phyloP scores from a whole-genome alignment of 1,140 invertebrate genomes.

The Yoshiicerus persimilis region DNA sequence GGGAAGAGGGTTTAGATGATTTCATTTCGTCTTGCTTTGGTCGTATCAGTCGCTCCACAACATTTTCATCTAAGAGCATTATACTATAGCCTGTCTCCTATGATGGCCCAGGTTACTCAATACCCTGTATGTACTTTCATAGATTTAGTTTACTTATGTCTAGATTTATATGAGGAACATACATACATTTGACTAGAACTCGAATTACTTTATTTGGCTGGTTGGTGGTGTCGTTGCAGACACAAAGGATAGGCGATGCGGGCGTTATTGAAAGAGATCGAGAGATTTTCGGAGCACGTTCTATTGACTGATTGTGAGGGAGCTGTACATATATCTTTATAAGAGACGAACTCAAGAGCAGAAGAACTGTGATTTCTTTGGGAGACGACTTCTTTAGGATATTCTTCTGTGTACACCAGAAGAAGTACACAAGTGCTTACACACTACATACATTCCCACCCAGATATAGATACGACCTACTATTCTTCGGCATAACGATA shows the following conservation, averaged over 20 bases:
- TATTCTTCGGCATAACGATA: background rate
- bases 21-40: conserved; percentile 25
- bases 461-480: background rate
- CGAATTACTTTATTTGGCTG: background rate
- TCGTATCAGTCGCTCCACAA: background rate
- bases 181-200: background rate
- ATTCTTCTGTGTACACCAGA: background rate
- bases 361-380: background rate
- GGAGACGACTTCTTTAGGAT: background rate
- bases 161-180: background rate
- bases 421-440: background rate
- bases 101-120: background rate
- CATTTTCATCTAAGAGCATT: background rate
- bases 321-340: background rate
- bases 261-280: conserved; percentile 31
- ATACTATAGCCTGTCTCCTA: background rate
- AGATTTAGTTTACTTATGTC: background rate
- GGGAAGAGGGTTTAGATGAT: conserved; percentile 21
- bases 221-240: background rate
- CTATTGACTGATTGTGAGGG: conserved; percentile 32
- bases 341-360: background rate
- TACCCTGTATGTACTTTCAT: background rate
- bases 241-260: background rate
- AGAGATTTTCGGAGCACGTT: conserved; percentile 24
- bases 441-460: background rate